Evolutionary conservation across 2,888 invertebrate genomes (phyloP).

Genomic region (Stictocephala bisonia): DNA sequence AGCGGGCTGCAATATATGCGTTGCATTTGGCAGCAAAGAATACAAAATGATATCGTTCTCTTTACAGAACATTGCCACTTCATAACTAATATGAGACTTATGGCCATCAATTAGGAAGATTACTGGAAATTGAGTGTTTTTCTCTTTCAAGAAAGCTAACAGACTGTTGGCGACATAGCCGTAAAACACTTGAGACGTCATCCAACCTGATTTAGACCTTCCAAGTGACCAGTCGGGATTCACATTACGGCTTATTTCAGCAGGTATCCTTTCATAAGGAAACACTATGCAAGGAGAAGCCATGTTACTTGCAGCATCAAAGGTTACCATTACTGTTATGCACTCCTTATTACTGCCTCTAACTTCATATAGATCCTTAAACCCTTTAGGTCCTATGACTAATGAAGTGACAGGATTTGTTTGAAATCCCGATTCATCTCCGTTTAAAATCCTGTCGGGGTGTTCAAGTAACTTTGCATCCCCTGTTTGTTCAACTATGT

Average conservation of each 20-base stretch:
- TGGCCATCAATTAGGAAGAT: constrained; percentile 1
- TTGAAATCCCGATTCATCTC: constrained; percentile 34
- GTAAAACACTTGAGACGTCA: constrained; percentile 20
- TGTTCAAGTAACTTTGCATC: constrained; percentile 16
- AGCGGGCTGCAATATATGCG: background rate
- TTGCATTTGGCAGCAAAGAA: background rate
- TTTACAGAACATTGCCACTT: constrained; percentile 24
- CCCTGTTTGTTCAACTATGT: background rate
- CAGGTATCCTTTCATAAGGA: constrained; percentile 23
- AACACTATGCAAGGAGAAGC: constrained; percentile 11
- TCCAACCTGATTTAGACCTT: constrained; percentile 13
- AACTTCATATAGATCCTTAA: constrained; percentile 19
- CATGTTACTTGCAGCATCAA: constrained; percentile 26
- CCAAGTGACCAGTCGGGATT: constrained; percentile 27
- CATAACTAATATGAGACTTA: constrained; percentile 23
- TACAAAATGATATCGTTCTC: background rate
- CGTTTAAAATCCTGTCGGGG: constrained; percentile 28
- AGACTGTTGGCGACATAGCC: constrained; percentile 28
- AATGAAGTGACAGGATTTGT: constrained; percentile 22
- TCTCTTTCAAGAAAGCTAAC: constrained; percentile 18
- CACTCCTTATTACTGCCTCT: constrained; percentile 1
- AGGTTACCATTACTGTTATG: constrained; percentile 16
- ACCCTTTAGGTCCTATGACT: constrained; percentile 25
- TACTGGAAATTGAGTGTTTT: constrained; percentile 45
- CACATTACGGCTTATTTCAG: constrained; percentile 29